Base-by-base conservation (phyloP, 1,140 invertebrate species). In the Danaus melanippus region DNA sequence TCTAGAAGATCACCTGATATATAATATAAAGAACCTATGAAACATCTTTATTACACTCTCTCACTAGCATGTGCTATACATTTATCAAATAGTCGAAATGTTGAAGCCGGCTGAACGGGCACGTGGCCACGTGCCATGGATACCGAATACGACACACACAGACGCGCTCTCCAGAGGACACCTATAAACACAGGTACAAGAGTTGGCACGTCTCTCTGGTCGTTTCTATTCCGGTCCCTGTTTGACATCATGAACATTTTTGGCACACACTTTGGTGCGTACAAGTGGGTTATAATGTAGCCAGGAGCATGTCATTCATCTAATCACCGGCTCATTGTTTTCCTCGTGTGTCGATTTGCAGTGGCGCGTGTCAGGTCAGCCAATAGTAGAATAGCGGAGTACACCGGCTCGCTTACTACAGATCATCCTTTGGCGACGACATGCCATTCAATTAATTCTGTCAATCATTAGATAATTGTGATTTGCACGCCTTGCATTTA, bases 201-300 rank as follows among this genome's bases (percentile, higher is more conserved):
- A 78, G 69, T 84, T 86, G 81, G 84, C 83, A 84, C 69, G 61
- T 49, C 53, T 50, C 71, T 51, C 71, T 66, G 75, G 60, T 54
- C 75, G 66, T 53, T 67, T 76, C 83, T 86, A 86, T 86, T 86
- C 71, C 70, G 66, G 79, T 71, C 78, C 69, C 70, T 62, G 74
- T 74, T 79, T 76, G 81, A 78, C 83, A 78, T 83, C 74, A 79
- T 65, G 51, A 77, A 79, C 77, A 84, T 81, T 84, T 81, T 81
- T 84, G 81, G 83, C 83, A 80, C 57, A 63, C 71, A 71, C 74
- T 74, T 73, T 62, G 47, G 60, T 69, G 70, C 72, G 75, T 80
- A 76, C 70, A 77, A 81, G 77, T 83, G 76, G 68, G 60, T 39
- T 62, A 71, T 71, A 64, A 67, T 64, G 66, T 66, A 68, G 62